Conservation (phyloP, 2,113 vertebrate genomes). For the Cygnus atratus region DNA sequence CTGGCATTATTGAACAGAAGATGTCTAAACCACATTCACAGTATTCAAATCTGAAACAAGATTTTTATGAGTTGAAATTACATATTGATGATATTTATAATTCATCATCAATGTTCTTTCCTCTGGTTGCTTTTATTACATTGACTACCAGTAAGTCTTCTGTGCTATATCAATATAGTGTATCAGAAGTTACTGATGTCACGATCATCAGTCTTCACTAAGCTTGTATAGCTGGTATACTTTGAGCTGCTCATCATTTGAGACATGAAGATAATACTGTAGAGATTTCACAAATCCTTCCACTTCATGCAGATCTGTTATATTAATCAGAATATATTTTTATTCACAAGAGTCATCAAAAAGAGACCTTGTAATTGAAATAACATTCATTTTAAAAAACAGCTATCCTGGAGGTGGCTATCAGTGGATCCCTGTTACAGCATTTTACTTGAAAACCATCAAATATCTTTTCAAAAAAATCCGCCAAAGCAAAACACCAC, state of each 20-base stretch:
- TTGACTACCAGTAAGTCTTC: not conserved
- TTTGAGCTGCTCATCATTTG: not conserved
- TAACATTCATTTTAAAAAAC: not conserved
- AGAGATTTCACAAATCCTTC: not conserved
- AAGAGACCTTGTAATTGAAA: constrained; percentile 22
- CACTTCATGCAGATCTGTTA: not conserved
- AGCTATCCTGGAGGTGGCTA: constrained; percentile 1
- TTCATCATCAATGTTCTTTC: not conserved
- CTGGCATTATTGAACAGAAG: not conserved
- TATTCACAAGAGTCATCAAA: not conserved
- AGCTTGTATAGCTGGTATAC: not conserved
- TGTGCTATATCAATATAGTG: not conserved
- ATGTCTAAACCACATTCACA: not conserved
- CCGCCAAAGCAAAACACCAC: not conserved
- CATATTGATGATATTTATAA: not conserved
- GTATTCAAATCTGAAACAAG: not conserved
- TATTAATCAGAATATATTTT: constrained; percentile 23
- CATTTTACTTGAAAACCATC: not conserved
- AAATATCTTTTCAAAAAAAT: not conserved
- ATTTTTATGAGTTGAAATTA: not conserved
- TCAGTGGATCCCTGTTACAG: not conserved
- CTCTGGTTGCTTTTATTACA: not conserved
- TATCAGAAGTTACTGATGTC: not conserved
- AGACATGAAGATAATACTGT: not conserved
- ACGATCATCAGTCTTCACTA: not conserved